Evolutionary conservation across 2,797 vertebrate genomes (phyloP), one percentile per base, ranked within the genome.

Genomic region (Nothura maculosa): DNA sequence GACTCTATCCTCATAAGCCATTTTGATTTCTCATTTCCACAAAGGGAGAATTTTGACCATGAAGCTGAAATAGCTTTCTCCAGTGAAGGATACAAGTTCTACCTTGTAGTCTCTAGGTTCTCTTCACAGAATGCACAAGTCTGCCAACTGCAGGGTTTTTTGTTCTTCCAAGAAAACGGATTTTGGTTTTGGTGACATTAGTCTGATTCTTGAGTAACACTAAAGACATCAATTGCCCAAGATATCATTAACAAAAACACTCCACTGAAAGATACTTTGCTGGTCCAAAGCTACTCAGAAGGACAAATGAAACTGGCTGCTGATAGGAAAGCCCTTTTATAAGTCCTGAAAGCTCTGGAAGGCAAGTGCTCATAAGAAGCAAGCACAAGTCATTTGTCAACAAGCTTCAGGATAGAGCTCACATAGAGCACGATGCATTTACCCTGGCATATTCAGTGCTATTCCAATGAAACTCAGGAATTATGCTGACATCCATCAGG

Each of bases 401-500:
- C 12, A 91, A 62, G 22, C 55, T 83, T 21, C 14, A 78, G 16
- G 8, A 10, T 21, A 47, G 19, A 90, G 73, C 9, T 69, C 61
- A 8, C 21, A 36, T 16, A 32, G 70, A 52, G 14, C 8, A 54
- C 75, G 40, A 9, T 17, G 9, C 14, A 28, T 17, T 48, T 67
- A 84, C 7, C 15, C 19, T 48, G 27, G 5, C n/a, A 30, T 12
- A 28, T 0, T 21, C n/a, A 76, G 13, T 66, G 16, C 10, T 62
- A 3, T 17, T 54, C 7, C 27, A 81, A n/a, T 36, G 52, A n/a
- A 83, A 61, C n/a, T 68, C 10, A 64, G 82, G 12, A 57, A 43
- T 25, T 45, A 61, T 3, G 12, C 34, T 61, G 48, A 38, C 9
- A 72, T 40, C 30, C 0, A 0, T 43, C 63, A 64, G 25, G 50